Base-by-base conservation (phyloP, 2,888 invertebrate genomes). In the Nephrocerus scutellatus region DNA sequence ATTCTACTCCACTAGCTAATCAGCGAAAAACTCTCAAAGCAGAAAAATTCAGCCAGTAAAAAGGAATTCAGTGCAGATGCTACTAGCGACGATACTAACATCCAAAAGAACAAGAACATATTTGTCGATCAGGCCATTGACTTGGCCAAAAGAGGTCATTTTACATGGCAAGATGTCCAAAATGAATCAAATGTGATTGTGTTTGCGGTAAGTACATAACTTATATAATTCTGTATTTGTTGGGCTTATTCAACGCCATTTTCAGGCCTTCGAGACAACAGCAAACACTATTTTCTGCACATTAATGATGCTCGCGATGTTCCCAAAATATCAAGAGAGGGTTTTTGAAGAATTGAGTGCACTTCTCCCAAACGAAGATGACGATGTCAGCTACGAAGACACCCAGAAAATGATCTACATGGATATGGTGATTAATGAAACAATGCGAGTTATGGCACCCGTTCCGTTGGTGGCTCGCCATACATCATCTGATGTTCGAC, bases 201-300 rank as follows among this genome's bases (percentile, higher is more conserved):
- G 0, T 60, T 62, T 43, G 64, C 60, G 7, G 55, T 56, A 47
- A 30, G 45, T 38, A 28, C 30, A n/a, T n/a, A n/a, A n/a, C n/a
- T n/a, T n/a, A n/a, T n/a, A n/a, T n/a, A n/a, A n/a, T n/a, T n/a
- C n/a, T n/a, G n/a, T n/a, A n/a, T n/a, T n/a, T n/a, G n/a, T n/a
- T n/a, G n/a, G n/a, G n/a, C n/a, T n/a, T n/a, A n/a, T n/a, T n/a
- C n/a, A n/a, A n/a, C n/a, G n/a, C n/a, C 23, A 13, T 28, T 18
- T 10, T 21, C 28, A 56, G 57, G 65, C 66, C 1, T 65, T 64
- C 32, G 67, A 66, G 46, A 67, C 67, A 2, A 60, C 66, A 4
- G 56, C 67, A 2, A 62, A 60, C 30, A 59, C 63, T 0, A 47
- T 64, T 1, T 44, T 48, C 5, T 57, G 59, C 30, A 49, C 50